phyloP scores from a whole-genome alignment of 2,797 vertebrate species.

The Epinephelus coioides region DNA sequence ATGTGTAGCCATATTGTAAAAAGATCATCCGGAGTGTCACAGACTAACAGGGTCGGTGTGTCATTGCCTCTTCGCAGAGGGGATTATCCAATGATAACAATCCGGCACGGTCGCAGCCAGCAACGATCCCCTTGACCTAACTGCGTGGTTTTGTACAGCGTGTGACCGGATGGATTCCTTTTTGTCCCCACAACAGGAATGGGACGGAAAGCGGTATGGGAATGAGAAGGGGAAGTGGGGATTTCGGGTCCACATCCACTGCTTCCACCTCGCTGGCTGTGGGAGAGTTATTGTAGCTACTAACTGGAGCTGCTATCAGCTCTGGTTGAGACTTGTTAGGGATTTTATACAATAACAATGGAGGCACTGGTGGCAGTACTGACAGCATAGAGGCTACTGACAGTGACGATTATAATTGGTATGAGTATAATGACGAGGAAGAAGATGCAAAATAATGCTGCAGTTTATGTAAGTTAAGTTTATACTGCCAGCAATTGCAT shows the following conservation, averaged over 20 bases:
- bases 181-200: conserved; percentile 74
- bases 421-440: background rate
- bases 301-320: conserved; percentile 47
- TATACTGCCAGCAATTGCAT: background rate
- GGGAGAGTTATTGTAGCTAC: conserved; percentile 80
- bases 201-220: conserved; percentile 65
- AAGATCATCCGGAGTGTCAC: conserved; percentile 30
- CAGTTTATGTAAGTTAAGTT: background rate
- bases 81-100: conserved; percentile 81
- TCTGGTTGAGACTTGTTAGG: conserved; percentile 46
- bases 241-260: conserved; percentile 69
- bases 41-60: conserved; percentile 42
- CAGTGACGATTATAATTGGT: background rate
- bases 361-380: conserved; percentile 1
- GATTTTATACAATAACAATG: conserved; percentile 40
- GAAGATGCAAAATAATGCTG: background rate
- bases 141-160: conserved; percentile 74
- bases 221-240: conserved; percentile 74
- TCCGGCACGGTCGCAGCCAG: conserved; percentile 58
- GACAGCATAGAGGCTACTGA: conserved; percentile 15
- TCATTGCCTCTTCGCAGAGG: conserved; percentile 54
- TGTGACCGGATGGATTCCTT: conserved; percentile 82
- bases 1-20: conserved; percentile 17
- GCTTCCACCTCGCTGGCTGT: conserved; percentile 73
- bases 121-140: conserved; percentile 63